Evolutionary conservation across 2,888 invertebrate species (phyloP).

Genomic region (Apamea crenata): DNA sequence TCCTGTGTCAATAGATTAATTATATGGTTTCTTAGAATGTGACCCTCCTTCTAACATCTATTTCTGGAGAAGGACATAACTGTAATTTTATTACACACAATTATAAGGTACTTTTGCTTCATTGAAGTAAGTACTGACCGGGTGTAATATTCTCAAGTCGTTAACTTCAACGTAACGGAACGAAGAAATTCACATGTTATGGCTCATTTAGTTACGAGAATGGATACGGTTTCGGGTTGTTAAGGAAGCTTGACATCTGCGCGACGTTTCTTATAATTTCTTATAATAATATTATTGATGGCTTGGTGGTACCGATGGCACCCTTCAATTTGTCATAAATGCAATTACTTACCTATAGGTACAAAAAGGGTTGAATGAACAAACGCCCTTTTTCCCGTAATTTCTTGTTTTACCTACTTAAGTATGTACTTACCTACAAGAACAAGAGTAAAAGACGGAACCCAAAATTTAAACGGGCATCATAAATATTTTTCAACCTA

Average conservation of each 20-base stretch:
- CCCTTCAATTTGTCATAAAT: slow-evolving; percentile 33
- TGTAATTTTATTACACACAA: background rate
- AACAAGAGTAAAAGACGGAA: no score
- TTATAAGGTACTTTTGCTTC: background rate
- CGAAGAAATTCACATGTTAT: slow-evolving; percentile 71
- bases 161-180: slow-evolving; percentile 70
- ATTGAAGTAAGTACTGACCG: slow-evolving; percentile 1
- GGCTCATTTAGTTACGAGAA: slow-evolving; percentile 77
- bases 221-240: slow-evolving; percentile 68
- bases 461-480: background rate
- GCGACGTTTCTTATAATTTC: slow-evolving; percentile 31
- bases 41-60: background rate
- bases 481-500: background rate
- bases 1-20: background rate
- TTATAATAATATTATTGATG: slow-evolving; percentile 43
- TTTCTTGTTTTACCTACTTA: background rate
- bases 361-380: slow-evolving; percentile 19
- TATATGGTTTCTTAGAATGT: background rate
- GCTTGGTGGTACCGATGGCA: slow-evolving; percentile 2
- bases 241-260: slow-evolving; percentile 69
- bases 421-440: background rate
- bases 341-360: background rate
- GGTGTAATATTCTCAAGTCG: slow-evolving; percentile 54
- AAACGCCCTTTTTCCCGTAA: background rate
- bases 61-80: no score